phyloP scores from a whole-genome alignment of 1,140 invertebrate species.

The Theocolax elegans region DNA sequence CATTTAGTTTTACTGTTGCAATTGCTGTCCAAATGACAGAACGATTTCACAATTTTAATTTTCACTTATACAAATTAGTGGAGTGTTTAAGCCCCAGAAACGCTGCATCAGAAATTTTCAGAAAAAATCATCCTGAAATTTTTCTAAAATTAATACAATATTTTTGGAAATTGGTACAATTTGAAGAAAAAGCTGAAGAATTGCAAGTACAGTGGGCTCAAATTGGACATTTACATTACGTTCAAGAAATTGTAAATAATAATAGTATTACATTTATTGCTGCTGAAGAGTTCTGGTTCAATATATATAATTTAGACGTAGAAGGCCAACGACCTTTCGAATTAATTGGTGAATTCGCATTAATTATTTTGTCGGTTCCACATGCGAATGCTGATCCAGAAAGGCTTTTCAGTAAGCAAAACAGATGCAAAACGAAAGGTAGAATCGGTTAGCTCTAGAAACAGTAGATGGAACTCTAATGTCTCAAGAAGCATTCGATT shows the following conservation, averaged over 20 bases:
- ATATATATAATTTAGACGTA: neutral
- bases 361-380: too few species aligned
- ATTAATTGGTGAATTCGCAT: too few species aligned
- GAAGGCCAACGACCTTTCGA: too few species aligned
- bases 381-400: too few species aligned
- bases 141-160: neutral
- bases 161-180: neutral
- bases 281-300: neutral
- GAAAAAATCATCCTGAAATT: neutral
- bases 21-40: too few species aligned
- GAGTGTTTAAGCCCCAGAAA: neutral
- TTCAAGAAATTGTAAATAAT: neutral
- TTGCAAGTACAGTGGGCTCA: too few species aligned
- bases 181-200: too few species aligned
- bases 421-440: neutral
- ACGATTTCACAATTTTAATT: neutral
- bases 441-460: neutral
- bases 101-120: neutral
- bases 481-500: neutral
- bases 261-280: neutral
- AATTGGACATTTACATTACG: neutral
- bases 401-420: neutral
- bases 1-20: neutral
- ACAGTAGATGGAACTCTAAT: neutral
- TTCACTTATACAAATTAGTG: neutral